A percentile compares a stretch with the other conserved stretches of the same genome.
Conservation (phyloP, 2,797 vertebrate genomes). For the Fringilla coelebs region DNA sequence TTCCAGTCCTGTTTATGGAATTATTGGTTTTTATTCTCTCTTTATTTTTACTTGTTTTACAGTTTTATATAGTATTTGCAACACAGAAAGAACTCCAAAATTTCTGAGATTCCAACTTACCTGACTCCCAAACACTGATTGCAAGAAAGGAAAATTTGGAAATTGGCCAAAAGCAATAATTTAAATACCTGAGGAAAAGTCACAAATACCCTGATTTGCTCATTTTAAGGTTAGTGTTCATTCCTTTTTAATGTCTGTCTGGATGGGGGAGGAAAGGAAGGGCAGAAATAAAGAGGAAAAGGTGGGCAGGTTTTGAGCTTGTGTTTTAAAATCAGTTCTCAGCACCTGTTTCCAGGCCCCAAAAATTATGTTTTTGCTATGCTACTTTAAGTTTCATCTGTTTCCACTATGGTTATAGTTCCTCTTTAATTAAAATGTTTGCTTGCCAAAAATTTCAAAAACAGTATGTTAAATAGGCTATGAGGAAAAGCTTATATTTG, state of each 20-base stretch:
- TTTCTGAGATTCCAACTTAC: neutral
- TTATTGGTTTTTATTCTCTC: neutral
- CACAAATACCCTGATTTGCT: neutral
- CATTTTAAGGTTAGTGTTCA: neutral
- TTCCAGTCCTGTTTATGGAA: neutral
- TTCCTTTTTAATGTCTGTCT: neutral
- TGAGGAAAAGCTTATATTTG: neutral
- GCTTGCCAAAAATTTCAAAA: neutral
- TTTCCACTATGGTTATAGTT: neutral
- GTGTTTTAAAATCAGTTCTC: neutral
- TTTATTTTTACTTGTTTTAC: neutral
- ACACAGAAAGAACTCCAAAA: neutral
- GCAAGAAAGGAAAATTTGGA: neutral
- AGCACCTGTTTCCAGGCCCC: neutral
- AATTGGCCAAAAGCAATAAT: neutral
- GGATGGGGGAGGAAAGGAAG: neutral
- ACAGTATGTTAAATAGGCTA: fast-evolving
- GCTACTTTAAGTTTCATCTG: neutral
- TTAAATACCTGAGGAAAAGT: neutral
- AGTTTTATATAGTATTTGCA: neutral
- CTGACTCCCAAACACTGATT: neutral
- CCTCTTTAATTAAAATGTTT: neutral
- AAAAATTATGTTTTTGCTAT: neutral
- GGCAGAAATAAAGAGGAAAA: neutral
- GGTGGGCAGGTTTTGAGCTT: neutral